These are phyloP conservation scores for Sebastes ruberrimus DNA, from an alignment of 2,797 vertebrate genomes.

Conservation along the genomic window DNA sequence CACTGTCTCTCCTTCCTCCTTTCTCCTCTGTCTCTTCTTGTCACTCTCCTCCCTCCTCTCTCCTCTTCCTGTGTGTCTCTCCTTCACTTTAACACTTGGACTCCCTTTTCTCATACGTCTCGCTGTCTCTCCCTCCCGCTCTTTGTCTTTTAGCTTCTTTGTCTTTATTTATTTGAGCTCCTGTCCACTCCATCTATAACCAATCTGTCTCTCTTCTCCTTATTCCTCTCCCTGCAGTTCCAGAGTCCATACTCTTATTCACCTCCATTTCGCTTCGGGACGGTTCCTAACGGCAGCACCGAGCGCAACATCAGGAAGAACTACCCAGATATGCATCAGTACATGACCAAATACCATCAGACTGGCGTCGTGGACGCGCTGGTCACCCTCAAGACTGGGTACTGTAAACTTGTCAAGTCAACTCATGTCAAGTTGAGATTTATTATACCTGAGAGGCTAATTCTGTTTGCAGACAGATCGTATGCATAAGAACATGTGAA, in stretches of 20 bases:
- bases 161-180: not conserved
- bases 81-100: not conserved
- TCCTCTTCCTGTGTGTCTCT: not conserved
- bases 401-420: conserved; percentile 54
- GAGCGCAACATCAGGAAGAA: conserved; percentile 98
- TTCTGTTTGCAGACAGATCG: conserved; percentile 48
- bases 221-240: conserved; percentile 79
- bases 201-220: not conserved
- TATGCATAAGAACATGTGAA: conserved; percentile 44
- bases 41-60: conserved; percentile 32
- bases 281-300: conserved; percentile 96
- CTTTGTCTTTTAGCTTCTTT: conserved; percentile 3
- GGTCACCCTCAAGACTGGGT: conserved; percentile 96
- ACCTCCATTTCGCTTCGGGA: conserved; percentile 97
- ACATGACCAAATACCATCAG: conserved; percentile 98
- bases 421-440: conserved; percentile 20
- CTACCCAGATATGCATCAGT: conserved; percentile 98
- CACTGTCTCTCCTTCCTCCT: conserved; percentile 52
- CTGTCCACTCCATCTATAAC: conserved; percentile 4
- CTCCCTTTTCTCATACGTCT: not conserved
- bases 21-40: conserved; percentile 52
- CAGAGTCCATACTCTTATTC: conserved; percentile 96
- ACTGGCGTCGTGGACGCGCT: conserved; percentile 92
- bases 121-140: not conserved
- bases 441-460: conserved; percentile 40